Conservation (phyloP, 2,888 invertebrate species). For the Apamea epomidion region DNA sequence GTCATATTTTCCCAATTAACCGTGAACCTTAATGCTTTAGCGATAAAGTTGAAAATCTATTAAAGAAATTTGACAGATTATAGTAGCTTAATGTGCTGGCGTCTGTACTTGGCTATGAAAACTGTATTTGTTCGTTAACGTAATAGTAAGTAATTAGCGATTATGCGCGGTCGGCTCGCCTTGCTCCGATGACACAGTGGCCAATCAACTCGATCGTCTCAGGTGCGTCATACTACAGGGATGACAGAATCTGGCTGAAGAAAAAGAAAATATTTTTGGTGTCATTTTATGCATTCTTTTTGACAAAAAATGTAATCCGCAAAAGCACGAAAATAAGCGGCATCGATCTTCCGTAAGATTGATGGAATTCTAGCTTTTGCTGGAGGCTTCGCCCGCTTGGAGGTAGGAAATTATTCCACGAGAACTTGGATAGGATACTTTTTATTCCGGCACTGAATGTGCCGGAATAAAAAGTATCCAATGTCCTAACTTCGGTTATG, state of each 20-base stretch:
- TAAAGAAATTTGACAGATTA: too few relatives aligned
- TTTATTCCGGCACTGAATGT: too few relatives aligned
- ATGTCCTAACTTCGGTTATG: neutral
- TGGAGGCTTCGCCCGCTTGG: neutral
- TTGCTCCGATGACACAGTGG: slow-evolving; percentile 83
- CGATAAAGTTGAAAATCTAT: too few relatives aligned
- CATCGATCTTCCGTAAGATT: neutral
- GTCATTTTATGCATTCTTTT: neutral
- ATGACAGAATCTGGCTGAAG: slow-evolving; percentile 54
- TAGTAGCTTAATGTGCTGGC: too few relatives aligned
- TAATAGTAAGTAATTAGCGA: slow-evolving; percentile 69
- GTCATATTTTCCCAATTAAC: too few relatives aligned
- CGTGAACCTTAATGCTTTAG: too few relatives aligned
- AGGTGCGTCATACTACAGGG: slow-evolving; percentile 74
- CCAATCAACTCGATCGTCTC: slow-evolving; percentile 73
- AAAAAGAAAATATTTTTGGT: neutral
- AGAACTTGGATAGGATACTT: too few relatives aligned
- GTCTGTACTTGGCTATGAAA: slow-evolving; percentile 31
- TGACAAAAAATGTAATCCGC: neutral
- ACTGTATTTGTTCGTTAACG: slow-evolving; percentile 57
- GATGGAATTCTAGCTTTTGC: neutral
- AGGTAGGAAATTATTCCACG: neutral
- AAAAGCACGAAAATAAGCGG: neutral
- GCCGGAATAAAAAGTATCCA: neutral
- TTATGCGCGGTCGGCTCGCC: slow-evolving; percentile 74